phyloP scores from a whole-genome alignment of 2,797 vertebrate species.

The Peromyscus eremicus region DNA sequence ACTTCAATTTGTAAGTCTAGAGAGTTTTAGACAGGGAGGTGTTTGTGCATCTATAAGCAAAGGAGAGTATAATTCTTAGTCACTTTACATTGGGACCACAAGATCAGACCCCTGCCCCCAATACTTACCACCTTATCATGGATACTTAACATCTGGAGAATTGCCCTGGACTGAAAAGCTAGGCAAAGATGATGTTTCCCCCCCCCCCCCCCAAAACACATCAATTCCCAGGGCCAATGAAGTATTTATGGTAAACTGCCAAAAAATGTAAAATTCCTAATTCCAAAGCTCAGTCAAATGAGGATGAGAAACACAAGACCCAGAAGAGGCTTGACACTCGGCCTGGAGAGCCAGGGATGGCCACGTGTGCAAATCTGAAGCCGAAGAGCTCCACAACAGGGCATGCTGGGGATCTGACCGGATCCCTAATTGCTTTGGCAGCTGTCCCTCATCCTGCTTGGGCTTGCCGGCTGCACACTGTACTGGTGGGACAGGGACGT shows the following conservation, averaged over 20 bases:
- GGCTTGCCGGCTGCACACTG: conserved; percentile 73
- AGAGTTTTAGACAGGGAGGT: conserved; percentile 8
- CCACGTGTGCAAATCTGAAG: conserved; percentile 74
- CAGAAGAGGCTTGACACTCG: conserved; percentile 71
- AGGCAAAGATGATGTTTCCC: conserved; percentile 60
- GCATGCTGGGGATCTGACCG: conserved; percentile 75
- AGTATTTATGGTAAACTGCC: conserved; percentile 68
- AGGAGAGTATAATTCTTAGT: not conserved
- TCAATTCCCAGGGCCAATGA: conserved; percentile 6
- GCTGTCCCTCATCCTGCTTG: conserved; percentile 75
- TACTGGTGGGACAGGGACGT: conserved; percentile 58
- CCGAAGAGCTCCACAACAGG: conserved; percentile 82
- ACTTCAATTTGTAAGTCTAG: not conserved
- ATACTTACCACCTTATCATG: not conserved
- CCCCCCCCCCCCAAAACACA: too few relatives aligned
- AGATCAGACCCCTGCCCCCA: not conserved
- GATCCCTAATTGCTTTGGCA: conserved; percentile 84
- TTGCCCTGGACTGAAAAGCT: conserved; percentile 25
- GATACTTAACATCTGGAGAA: not conserved
- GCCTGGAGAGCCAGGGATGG: conserved; percentile 76
- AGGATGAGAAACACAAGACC: conserved; percentile 77
- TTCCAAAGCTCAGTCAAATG: conserved; percentile 76
- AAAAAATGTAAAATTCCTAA: conserved; percentile 70
- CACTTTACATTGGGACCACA: not conserved
- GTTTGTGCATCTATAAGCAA: not conserved